Percentiles rank a stretch among this genome's conserved stretches.
These are phyloP conservation scores for Galemys pyrenaicus DNA, from an alignment of 2,113 vertebrate genomes.

Conservation along the genomic window DNA sequence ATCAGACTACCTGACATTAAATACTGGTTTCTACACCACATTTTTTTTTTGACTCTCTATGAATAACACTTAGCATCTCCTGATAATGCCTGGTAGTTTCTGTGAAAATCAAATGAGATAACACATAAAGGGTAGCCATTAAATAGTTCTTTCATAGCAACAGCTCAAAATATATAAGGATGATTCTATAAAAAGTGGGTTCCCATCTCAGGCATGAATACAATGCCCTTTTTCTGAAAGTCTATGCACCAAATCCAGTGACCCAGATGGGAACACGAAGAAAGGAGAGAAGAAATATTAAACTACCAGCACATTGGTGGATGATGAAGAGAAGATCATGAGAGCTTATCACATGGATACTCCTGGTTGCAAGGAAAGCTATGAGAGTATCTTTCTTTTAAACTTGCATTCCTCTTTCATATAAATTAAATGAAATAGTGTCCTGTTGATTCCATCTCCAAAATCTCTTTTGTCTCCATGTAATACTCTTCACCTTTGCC, in stretches of 20 bases:
- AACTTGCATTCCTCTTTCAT: neutral
- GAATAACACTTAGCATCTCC: no score
- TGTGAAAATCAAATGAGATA: no score
- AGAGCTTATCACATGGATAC: neutral
- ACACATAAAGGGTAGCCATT: no score
- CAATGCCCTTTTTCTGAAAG: neutral
- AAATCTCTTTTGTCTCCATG: neutral
- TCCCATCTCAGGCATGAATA: neutral
- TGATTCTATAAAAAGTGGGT: neutral
- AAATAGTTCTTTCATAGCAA: no score
- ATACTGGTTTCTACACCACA: no score
- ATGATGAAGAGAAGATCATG: neutral
- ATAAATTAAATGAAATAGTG: neutral
- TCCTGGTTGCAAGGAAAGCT: neutral
- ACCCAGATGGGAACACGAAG: neutral
- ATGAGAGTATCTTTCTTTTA: neutral
- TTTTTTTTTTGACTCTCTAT: no score
- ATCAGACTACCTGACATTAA: no score
- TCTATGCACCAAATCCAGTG: neutral
- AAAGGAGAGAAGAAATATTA: neutral
- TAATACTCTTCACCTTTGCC: neutral
- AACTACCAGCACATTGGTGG: no score
- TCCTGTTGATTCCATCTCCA: neutral
- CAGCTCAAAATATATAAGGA: no score
- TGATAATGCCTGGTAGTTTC: no score